Conservation (phyloP, 2,888 invertebrate genomes). For the Drosophila fulvimacula region DNA sequence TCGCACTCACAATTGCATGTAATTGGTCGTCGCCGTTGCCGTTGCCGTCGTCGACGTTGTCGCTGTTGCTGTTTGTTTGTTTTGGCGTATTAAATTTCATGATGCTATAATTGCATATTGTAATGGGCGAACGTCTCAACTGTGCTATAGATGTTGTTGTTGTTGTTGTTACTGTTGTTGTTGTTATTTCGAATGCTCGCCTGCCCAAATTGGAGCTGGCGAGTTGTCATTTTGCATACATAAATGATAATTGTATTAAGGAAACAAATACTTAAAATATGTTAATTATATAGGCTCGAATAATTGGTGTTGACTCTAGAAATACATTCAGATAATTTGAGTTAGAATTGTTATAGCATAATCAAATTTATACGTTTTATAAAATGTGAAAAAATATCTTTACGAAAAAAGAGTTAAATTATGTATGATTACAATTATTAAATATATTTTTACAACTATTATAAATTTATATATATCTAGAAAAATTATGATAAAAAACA, state of each 20-base stretch:
- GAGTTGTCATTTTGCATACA: constrained; percentile 30
- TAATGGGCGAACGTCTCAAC: constrained; percentile 51
- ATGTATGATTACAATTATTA: too few relatives aligned
- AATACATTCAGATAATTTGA: background rate
- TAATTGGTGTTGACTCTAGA: background rate
- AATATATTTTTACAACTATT: too few relatives aligned
- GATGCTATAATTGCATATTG: constrained; percentile 74
- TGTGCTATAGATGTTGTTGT: constrained; percentile 16
- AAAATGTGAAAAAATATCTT: background rate
- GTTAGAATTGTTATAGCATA: background rate
- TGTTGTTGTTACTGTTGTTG: constrained; percentile 19
- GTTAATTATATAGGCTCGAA: background rate
- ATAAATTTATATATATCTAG: too few relatives aligned
- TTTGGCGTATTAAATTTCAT: constrained; percentile 75
- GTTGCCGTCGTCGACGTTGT: constrained; percentile 16
- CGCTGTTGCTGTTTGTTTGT: constrained; percentile 40
- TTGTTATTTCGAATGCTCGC: constrained; percentile 30
- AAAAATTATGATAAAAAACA: background rate
- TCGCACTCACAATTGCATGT: constrained; percentile 66
- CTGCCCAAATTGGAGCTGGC: constrained; percentile 47
- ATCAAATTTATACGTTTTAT: background rate
- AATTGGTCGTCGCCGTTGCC: constrained; percentile 54
- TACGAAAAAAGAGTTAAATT: too few relatives aligned
- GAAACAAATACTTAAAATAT: constrained; percentile 20
- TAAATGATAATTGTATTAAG: constrained; percentile 26